Evolutionary conservation across 2,888 invertebrate species (phyloP).

Genomic region (Orchestes rusci): DNA sequence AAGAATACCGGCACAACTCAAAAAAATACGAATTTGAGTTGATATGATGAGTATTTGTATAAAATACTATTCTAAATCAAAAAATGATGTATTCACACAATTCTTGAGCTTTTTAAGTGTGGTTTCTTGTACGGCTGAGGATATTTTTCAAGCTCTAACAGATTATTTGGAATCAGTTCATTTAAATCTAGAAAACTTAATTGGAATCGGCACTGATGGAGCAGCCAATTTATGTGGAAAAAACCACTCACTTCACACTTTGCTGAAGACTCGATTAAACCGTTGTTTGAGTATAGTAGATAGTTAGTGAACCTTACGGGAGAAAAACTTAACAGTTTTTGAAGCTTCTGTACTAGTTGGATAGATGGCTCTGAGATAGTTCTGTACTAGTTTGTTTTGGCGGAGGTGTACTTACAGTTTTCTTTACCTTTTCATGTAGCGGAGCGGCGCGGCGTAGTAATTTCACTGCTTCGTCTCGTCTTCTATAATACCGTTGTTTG

Average conservation of each 20-base stretch:
- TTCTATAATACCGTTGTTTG: too few relatives aligned
- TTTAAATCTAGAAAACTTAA: background rate
- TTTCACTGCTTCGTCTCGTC: too few relatives aligned
- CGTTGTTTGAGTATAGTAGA: background rate
- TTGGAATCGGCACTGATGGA: slow-evolving; percentile 6
- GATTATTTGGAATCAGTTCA: background rate
- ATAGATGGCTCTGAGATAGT: too few relatives aligned
- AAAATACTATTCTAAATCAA: slow-evolving; percentile 4
- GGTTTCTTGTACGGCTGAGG: slow-evolving; percentile 6
- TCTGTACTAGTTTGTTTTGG: too few relatives aligned
- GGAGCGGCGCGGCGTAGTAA: too few relatives aligned
- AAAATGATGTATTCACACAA: slow-evolving; percentile 6
- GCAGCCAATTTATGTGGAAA: slow-evolving; percentile 5
- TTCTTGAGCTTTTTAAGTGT: slow-evolving; percentile 8
- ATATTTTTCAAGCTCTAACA: background rate
- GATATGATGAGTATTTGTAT: slow-evolving; percentile 6
- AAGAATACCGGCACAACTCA: too few relatives aligned
- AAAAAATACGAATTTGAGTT: too few relatives aligned
- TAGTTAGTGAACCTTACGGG: too few relatives aligned
- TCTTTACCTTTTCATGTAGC: too few relatives aligned
- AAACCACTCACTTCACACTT: slow-evolving; percentile 2
- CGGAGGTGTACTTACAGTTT: too few relatives aligned
- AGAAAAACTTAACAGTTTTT: too few relatives aligned
- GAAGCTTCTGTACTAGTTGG: too few relatives aligned
- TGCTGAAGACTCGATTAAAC: background rate